These are phyloP conservation scores for Gari tellinella DNA, from an alignment of 2,888 invertebrate genomes.

Conservation along the genomic window DNA sequence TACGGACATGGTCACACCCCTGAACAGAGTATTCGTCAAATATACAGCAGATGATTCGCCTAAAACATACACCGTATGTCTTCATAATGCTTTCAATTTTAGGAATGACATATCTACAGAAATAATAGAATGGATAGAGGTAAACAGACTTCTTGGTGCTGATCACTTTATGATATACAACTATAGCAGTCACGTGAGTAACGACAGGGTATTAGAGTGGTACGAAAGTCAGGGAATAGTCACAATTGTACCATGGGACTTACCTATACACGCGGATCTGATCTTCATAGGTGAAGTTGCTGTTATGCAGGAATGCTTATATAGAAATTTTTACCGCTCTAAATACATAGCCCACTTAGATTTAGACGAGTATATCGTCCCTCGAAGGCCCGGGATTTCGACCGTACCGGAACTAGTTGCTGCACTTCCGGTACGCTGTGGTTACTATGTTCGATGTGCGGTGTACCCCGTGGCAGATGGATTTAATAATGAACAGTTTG, in stretches of 20 bases:
- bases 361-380: constrained; percentile 81
- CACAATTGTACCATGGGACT: constrained; percentile 74
- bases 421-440: background rate
- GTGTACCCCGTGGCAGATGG: constrained; percentile 23
- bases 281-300: constrained; percentile 81
- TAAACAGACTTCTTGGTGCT: constrained; percentile 79
- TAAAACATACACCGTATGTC: constrained; percentile 68
- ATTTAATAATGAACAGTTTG: background rate
- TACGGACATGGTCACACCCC: too few relatives aligned
- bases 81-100: constrained; percentile 69
- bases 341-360: constrained; percentile 77
- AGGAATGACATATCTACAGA: constrained; percentile 69
- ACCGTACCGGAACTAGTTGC: constrained; percentile 16
- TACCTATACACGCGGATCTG: constrained; percentile 73
- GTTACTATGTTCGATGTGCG: constrained; percentile 9
- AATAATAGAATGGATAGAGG: constrained; percentile 80
- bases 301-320: constrained; percentile 81
- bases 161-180: constrained; percentile 77
- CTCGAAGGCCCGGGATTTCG: constrained; percentile 28
- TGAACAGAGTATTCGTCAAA: too few relatives aligned
- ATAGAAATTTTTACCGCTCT: constrained; percentile 66
- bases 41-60: too few relatives aligned
- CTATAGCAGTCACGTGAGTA: constrained; percentile 68
- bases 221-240: constrained; percentile 65
- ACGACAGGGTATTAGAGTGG: constrained; percentile 67